phyloP scores from a whole-genome alignment of 1,140 invertebrate genomes.

The Hycleus cichorii region DNA sequence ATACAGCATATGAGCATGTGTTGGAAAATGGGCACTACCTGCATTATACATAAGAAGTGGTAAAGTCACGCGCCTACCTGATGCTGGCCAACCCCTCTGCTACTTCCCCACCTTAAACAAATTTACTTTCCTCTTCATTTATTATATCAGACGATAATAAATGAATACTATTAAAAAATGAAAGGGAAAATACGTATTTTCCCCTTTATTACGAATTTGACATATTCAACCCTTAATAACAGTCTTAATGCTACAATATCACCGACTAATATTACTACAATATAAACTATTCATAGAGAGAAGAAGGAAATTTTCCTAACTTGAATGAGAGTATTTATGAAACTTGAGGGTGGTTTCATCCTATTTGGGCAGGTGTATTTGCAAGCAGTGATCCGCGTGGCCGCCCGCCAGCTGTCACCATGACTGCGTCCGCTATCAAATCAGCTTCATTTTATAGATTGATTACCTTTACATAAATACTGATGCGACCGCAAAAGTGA shows the following conservation, averaged over 20 bases:
- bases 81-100: constrained; percentile 3
- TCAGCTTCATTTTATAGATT: constrained; percentile 11
- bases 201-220: too few relatives aligned
- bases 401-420: constrained; percentile 28
- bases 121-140: constrained; percentile 15
- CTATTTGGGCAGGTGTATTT: constrained; percentile 32
- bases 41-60: constrained; percentile 8
- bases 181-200: too few relatives aligned
- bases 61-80: constrained; percentile 13
- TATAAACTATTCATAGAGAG: too few relatives aligned
- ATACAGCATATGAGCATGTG: too few relatives aligned
- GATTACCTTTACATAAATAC: constrained; percentile 7
- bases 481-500: constrained; percentile 3
- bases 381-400: constrained; percentile 26
- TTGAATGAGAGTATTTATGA: too few relatives aligned
- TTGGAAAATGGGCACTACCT: constrained; percentile 12
- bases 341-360: constrained; percentile 11
- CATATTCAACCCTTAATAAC: too few relatives aligned
- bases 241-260: too few relatives aligned
- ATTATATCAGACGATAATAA: constrained; percentile 9
- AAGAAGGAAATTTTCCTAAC: too few relatives aligned
- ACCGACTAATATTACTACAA: too few relatives aligned
- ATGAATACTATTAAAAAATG: neutral
- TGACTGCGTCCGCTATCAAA: constrained; percentile 10
- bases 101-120: neutral